These are phyloP conservation scores for Chydorus sphaericus DNA, from an alignment of 2,888 invertebrate species.

Conservation along the genomic window DNA sequence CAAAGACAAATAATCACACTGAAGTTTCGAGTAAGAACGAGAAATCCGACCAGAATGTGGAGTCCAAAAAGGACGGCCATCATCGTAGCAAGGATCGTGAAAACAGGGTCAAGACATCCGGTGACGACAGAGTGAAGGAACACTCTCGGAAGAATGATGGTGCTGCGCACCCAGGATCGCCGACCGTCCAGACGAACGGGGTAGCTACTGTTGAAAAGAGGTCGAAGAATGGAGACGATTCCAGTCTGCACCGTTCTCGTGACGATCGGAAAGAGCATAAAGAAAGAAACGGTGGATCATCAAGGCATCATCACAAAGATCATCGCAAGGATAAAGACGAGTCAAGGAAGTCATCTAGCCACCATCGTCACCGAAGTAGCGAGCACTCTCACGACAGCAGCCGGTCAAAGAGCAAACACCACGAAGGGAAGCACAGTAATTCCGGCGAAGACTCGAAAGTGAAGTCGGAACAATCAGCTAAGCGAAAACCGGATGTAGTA, in stretches of 20 bases:
- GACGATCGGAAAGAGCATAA: background rate
- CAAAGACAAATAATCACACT: background rate
- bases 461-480: background rate
- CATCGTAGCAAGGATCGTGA: background rate
- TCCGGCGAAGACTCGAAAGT: background rate
- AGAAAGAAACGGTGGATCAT: background rate
- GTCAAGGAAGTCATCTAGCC: background rate
- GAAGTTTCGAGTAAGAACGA: background rate
- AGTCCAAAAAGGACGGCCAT: conserved; percentile 6
- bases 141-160: background rate
- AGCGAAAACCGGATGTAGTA: too few species aligned
- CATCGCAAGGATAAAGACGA: background rate
- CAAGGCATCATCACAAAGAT: background rate
- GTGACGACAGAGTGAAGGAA: background rate
- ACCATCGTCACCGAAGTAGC: background rate
- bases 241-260: background rate
- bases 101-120: too few species aligned
- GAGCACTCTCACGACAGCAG: background rate
- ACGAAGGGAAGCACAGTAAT: background rate
- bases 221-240: background rate
- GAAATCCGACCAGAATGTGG: background rate
- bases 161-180: background rate
- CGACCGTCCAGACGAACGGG: background rate
- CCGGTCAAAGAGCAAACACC: background rate
- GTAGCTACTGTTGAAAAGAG: background rate